Percentiles rank a stretch among this genome's conserved stretches.
Conservation (phyloP, 2,888 invertebrate genomes). For the Dynastes tityus region DNA sequence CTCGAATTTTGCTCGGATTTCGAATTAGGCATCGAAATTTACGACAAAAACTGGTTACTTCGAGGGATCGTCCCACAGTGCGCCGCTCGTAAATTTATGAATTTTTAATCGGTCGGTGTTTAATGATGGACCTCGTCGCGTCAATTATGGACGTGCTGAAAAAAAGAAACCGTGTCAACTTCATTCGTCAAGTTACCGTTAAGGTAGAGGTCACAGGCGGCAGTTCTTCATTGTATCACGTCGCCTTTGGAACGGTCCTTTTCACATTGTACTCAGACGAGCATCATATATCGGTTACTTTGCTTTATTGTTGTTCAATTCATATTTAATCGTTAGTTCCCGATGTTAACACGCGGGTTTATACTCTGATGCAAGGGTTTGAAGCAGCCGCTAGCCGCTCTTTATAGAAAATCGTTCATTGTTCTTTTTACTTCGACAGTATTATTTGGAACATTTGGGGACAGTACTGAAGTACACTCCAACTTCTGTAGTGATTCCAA, state of each 20-base stretch:
- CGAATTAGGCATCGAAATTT: slow-evolving; percentile 6
- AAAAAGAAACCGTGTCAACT: slow-evolving; percentile 48
- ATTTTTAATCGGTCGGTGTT: slow-evolving; percentile 34
- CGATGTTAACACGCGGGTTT: slow-evolving; percentile 2
- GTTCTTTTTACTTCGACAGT: neutral
- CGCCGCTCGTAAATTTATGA: slow-evolving; percentile 34
- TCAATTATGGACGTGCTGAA: slow-evolving; percentile 29
- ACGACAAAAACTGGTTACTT: slow-evolving; percentile 4
- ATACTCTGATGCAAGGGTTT: neutral
- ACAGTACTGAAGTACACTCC: no score
- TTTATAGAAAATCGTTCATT: neutral
- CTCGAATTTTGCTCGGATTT: neutral
- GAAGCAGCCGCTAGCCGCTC: neutral
- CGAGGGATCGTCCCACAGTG: neutral
- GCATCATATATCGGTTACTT: slow-evolving; percentile 26
- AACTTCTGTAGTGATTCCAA: no score
- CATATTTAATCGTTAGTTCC: neutral
- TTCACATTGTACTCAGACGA: neutral
- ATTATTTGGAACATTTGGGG: neutral
- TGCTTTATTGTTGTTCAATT: neutral
- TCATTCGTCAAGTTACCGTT: slow-evolving; percentile 45
- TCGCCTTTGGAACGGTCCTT: slow-evolving; percentile 39
- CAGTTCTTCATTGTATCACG: slow-evolving; percentile 41
- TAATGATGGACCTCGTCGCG: slow-evolving; percentile 29
- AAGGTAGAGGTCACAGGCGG: slow-evolving; percentile 44